Percentiles rank a stretch among this genome's conserved stretches.
phyloP scores from a whole-genome alignment of 2,113 vertebrate genomes.

The mouse (Mus musculus) region DNA sequence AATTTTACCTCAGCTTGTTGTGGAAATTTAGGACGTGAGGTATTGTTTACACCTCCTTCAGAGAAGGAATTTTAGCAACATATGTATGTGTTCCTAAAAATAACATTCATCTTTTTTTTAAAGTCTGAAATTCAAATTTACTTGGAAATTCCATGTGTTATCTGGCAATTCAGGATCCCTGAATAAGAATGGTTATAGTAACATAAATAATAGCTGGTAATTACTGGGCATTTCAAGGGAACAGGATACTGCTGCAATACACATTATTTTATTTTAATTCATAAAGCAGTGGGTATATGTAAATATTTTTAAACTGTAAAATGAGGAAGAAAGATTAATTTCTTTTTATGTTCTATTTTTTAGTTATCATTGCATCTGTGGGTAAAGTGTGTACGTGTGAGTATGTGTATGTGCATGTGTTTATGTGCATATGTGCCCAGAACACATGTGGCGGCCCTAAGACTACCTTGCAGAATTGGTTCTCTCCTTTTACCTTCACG shows the following conservation, averaged over 20 bases:
- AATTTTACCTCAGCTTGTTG: not conserved
- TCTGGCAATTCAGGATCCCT: not conserved
- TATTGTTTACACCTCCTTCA: not conserved
- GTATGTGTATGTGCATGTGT: too few species aligned
- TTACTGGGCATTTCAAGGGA: conserved; percentile 14
- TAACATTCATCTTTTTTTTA: not conserved
- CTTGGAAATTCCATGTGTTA: not conserved
- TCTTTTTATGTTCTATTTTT: not conserved
- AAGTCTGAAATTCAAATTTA: conserved; percentile 36
- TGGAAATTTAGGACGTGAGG: not conserved
- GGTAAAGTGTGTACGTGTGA: not conserved
- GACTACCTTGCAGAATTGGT: not conserved
- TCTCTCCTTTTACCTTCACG: not conserved
- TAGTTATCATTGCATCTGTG: not conserved
- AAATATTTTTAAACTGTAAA: not conserved
- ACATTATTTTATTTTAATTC: conserved; percentile 5
- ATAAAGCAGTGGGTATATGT: not conserved
- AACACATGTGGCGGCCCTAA: not conserved
- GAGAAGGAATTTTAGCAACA: not conserved
- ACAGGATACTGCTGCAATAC: not conserved
- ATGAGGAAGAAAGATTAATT: not conserved
- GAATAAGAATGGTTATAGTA: not conserved
- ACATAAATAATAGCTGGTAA: not conserved
- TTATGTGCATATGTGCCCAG: not conserved
- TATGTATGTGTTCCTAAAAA: not conserved